Conservation (phyloP, 2,888 invertebrate genomes). For the Eucera pruinosa region DNA sequence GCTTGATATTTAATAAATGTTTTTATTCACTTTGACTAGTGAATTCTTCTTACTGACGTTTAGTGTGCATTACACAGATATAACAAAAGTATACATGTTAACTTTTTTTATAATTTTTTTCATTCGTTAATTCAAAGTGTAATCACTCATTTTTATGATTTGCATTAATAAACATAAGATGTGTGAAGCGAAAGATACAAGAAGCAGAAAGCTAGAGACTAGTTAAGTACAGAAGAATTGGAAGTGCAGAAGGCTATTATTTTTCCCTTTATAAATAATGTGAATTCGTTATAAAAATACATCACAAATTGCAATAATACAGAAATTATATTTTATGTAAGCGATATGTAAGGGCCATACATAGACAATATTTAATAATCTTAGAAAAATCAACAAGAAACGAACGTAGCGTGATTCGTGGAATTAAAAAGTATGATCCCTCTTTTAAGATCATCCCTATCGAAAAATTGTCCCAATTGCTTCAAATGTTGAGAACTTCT, state of each 20-base stretch:
- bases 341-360: slow-evolving; percentile 29
- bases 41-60: slow-evolving; percentile 53
- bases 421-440: slow-evolving; percentile 26
- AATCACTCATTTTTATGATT: slow-evolving; percentile 25
- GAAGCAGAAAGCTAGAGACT: slow-evolving; percentile 15
- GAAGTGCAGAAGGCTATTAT: slow-evolving; percentile 1
- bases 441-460: slow-evolving; percentile 9
- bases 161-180: slow-evolving; percentile 5
- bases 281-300: slow-evolving; percentile 31
- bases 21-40: slow-evolving; percentile 33
- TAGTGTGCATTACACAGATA: slow-evolving; percentile 63
- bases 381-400: slow-evolving; percentile 41
- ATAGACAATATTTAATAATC: slow-evolving; percentile 23
- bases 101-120: slow-evolving; percentile 16
- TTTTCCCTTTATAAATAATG: slow-evolving; percentile 25
- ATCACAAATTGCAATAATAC: slow-evolving; percentile 14
- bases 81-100: slow-evolving; percentile 59
- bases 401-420: slow-evolving; percentile 16
- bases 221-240: slow-evolving; percentile 37
- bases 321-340: slow-evolving; percentile 40
- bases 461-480: slow-evolving; percentile 44
- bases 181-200: slow-evolving; percentile 19
- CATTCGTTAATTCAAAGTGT: slow-evolving; percentile 21
- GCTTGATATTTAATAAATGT: slow-evolving; percentile 50
- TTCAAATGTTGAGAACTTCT: slow-evolving; percentile 41